phyloP scores from a whole-genome alignment of 2,113 vertebrate species.

The Oncorhynchus nerka region DNA sequence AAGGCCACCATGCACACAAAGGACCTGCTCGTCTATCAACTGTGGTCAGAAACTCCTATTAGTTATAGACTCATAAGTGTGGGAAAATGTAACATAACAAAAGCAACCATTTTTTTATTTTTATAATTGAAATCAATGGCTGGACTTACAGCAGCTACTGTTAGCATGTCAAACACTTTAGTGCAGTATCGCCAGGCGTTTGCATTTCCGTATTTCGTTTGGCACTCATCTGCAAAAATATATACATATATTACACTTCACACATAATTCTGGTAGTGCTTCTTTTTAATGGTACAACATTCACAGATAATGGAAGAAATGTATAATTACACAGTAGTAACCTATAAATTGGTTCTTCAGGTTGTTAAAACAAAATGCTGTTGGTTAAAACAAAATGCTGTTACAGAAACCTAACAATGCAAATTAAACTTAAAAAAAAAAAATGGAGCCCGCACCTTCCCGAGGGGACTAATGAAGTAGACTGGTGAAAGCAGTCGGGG shows the following conservation, averaged over 20 bases:
- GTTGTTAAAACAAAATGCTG: too few species aligned
- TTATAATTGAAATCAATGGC: too few species aligned
- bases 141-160: slow-evolving; percentile 92
- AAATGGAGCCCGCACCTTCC: too few species aligned
- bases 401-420: too few species aligned
- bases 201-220: slow-evolving; percentile 97
- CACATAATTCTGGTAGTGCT: too few species aligned
- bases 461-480: too few species aligned
- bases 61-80: neutral
- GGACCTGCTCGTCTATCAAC: slow-evolving; percentile 95
- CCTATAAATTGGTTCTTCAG: too few species aligned
- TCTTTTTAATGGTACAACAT: neutral
- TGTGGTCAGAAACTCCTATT: slow-evolving; percentile 46
- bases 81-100: neutral
- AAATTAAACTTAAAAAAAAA: too few species aligned
- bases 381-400: too few species aligned
- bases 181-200: slow-evolving; percentile 98
- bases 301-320: too few species aligned
- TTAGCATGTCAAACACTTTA: slow-evolving; percentile 98
- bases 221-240: slow-evolving; percentile 87
- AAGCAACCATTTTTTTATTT: neutral
- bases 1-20: slow-evolving; percentile 95
- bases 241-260: neutral
- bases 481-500: too few species aligned
- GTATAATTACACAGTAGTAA: too few species aligned